Base-by-base conservation (phyloP, 2,797 vertebrate species). In the Lagorchestes hirsutus region DNA sequence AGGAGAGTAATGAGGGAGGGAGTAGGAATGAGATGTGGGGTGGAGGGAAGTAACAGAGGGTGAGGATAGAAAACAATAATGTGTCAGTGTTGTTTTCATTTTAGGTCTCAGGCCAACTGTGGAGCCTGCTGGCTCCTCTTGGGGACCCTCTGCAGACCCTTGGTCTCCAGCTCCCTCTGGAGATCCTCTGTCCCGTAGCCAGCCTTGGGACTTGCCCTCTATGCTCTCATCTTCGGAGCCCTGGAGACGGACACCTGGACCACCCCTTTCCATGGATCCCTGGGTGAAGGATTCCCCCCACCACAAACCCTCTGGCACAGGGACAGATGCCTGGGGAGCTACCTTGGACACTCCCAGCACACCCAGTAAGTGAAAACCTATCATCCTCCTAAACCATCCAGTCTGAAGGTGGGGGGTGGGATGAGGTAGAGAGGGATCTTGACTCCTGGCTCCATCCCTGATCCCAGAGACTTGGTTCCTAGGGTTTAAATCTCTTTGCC, bases 151-250 rank as follows among this genome's bases (percentile, higher is more conserved):
- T 0, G 95, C 98, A 1, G 98, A 99, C 62, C 98, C 98, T 56
- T 99, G 99, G 99, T 99, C 98, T 95, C 98, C 98, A 0, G 96
- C 98, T 52, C 97, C 98, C 0, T 96, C 98, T 0, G 98, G 97
- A 91, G 98, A 98, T 4, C 54, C 96, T 29, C 1, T 97, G 40
- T 97, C 98, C 0, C 94, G 98, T 90, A 98, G 98, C 96, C 98
- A 99, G 92, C 98, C 98, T 67, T 98, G 98, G 98, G 98, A 98
- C 94, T 97, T 98, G 90, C 52, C 98, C n/a, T 97, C 97, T 1
- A 22, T 93, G 28, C 97, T 98, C 52, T 96, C 98, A 50, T 98
- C 98, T 1, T 97, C 98, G 92, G 98, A 99, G 92, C 98, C 98
- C 24, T 99, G 99, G 99, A 98, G 98, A 93, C 97, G 98, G 97